A percentile compares a stretch with the other conserved stretches of the same genome.
phyloP scores from a whole-genome alignment of 2,888 invertebrate species.

The Spilosoma lubricipeda region DNA sequence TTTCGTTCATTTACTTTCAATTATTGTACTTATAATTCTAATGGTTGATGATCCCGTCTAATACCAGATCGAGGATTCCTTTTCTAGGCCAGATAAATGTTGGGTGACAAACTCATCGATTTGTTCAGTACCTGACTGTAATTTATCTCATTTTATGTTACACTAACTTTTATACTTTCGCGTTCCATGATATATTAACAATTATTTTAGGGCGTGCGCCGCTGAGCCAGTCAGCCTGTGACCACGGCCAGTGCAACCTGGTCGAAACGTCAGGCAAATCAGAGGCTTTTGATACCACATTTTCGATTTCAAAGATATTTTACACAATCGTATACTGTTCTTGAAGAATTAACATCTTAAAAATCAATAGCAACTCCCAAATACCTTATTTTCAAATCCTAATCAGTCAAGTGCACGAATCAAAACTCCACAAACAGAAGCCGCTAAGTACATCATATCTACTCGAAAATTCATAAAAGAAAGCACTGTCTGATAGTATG shows the following conservation, averaged over 20 bases:
- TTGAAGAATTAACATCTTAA: not conserved
- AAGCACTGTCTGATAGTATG: conserved; percentile 55
- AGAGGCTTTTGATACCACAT: too few relatives aligned
- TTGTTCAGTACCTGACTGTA: too few relatives aligned
- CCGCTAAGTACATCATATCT: conserved; percentile 61
- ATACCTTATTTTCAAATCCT: conserved; percentile 14
- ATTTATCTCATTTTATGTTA: too few relatives aligned
- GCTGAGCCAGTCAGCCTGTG: too few relatives aligned
- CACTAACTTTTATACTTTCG: too few relatives aligned
- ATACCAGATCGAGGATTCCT: not conserved
- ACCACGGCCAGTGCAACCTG: too few relatives aligned
- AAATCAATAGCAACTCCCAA: not conserved
- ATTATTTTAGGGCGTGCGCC: too few relatives aligned
- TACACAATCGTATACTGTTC: not conserved
- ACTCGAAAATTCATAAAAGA: conserved; percentile 65
- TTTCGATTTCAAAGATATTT: not conserved
- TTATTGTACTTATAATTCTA: not conserved
- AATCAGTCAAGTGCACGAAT: conserved; percentile 18
- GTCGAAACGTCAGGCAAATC: too few relatives aligned
- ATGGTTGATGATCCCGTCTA: not conserved
- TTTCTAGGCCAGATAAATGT: too few relatives aligned
- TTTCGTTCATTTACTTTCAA: not conserved
- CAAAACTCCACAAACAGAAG: conserved; percentile 54
- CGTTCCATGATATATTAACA: too few relatives aligned
- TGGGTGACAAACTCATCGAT: too few relatives aligned